Percentiles rank a stretch among this genome's conserved stretches.
phyloP scores from a whole-genome alignment of 2,888 invertebrate species.

The Drosophila pseudotalamancana region DNA sequence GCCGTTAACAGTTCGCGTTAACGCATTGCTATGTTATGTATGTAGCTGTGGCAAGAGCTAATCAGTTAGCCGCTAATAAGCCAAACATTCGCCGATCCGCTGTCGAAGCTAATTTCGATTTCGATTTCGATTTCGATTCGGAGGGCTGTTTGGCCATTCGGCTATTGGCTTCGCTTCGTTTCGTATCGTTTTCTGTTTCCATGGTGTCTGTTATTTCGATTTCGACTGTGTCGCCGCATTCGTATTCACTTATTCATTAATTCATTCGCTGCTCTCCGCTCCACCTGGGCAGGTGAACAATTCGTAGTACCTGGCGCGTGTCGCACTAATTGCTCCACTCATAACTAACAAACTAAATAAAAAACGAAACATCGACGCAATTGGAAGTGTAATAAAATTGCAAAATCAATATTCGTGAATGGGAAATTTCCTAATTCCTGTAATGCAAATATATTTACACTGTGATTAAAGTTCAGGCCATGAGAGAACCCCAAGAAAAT shows the following conservation, averaged over 20 bases:
- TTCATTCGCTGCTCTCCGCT: constrained; percentile 83
- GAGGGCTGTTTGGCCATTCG: constrained; percentile 4
- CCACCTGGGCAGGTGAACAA: constrained; percentile 82
- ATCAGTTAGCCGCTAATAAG: constrained; percentile 50
- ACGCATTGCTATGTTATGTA: background rate
- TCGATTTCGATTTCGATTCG: constrained; percentile 54
- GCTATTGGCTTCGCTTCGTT: constrained; percentile 1
- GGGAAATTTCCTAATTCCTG: constrained; percentile 1
- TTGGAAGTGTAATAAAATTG: constrained; percentile 12
- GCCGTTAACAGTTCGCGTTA: constrained; percentile 20
- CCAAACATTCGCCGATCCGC: constrained; percentile 44
- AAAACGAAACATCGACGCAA: constrained; percentile 7
- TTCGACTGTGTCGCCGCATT: constrained; percentile 48
- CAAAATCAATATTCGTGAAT: constrained; percentile 24
- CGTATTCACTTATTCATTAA: constrained; percentile 65
- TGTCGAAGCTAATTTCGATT: constrained; percentile 25
- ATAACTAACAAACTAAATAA: constrained; percentile 14
- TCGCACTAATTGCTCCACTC: constrained; percentile 49
- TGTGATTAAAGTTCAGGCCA: background rate
- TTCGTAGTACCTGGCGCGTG: constrained; percentile 57
- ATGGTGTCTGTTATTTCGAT: constrained; percentile 35
- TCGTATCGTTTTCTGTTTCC: too few species aligned
- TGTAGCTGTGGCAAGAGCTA: constrained; percentile 27
- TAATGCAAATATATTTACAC: constrained; percentile 1
- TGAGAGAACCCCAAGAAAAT: background rate